Evolutionary conservation across 1,140 invertebrate species (phyloP).

Genomic region (Caenorhabditis tropicalis): DNA sequence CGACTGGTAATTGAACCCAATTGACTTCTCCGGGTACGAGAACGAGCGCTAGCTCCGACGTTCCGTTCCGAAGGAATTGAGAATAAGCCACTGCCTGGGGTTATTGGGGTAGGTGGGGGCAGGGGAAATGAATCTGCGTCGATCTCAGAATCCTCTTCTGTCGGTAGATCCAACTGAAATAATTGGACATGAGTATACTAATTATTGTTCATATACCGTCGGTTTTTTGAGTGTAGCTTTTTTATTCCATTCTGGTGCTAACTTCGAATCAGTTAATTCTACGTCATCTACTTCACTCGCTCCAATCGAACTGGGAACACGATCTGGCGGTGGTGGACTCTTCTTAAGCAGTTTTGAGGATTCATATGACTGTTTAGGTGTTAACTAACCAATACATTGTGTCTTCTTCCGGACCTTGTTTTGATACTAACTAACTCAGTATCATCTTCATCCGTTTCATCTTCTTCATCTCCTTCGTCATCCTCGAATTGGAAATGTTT

Average conservation of each 20-base stretch:
- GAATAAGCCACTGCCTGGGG: not conserved
- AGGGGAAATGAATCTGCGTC: not conserved
- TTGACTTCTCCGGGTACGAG: not conserved
- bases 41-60: not conserved
- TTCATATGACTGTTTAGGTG: too few relatives aligned
- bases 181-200: not conserved
- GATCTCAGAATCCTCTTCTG: constrained; percentile 2
- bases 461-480: not conserved
- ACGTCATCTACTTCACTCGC: not conserved
- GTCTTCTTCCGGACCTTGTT: not conserved
- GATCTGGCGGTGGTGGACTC: not conserved
- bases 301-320: not conserved
- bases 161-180: constrained; percentile 22
- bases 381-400: not conserved
- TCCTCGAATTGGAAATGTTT: constrained; percentile 9
- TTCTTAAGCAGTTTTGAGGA: not conserved
- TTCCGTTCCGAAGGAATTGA: not conserved
- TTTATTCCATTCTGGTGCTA: not conserved
- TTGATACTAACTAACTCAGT: constrained; percentile 3
- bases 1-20: constrained; percentile 12
- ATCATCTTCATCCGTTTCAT: constrained; percentile 13
- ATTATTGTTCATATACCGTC: not conserved
- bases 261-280: not conserved
- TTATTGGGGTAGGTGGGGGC: not conserved
- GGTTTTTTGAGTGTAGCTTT: not conserved